phyloP scores from a whole-genome alignment of 2,113 vertebrate genomes.

The Neodon shergylaensis region DNA sequence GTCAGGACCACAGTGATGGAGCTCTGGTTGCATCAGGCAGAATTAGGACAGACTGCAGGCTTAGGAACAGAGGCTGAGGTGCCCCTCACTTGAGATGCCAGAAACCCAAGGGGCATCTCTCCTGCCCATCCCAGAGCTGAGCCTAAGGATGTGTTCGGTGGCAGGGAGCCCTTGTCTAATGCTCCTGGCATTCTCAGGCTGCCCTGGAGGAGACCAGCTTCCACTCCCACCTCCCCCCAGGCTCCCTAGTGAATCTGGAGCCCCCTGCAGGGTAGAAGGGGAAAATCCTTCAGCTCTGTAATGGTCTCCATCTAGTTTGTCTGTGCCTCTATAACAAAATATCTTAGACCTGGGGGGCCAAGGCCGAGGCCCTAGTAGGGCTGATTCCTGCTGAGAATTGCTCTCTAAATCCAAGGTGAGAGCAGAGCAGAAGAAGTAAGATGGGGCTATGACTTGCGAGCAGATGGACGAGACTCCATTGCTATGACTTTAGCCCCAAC shows the following conservation, averaged over 20 bases:
- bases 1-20: rapidly evolving
- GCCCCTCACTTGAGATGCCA: not conserved
- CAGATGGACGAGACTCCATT: not conserved
- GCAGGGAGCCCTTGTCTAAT: not conserved
- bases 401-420: not conserved
- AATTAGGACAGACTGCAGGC: not conserved
- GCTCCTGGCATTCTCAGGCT: not conserved
- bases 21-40: not conserved
- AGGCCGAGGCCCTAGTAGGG: not conserved
- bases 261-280: not conserved
- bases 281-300: too few species aligned
- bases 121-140: not conserved
- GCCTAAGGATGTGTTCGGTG: not conserved
- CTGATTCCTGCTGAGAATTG: not conserved
- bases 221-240: rapidly evolving
- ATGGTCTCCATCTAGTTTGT: not conserved
- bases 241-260: not conserved
- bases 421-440: not conserved
- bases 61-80: not conserved
- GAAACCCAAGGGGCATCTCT: not conserved
- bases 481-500: not conserved
- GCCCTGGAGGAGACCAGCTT: not conserved
- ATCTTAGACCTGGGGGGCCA: not conserved
- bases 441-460: not conserved
- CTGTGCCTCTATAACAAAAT: not conserved